Evolutionary conservation across 1,140 invertebrate species (phyloP), one percentile per base, ranked within the genome.

Genomic region (Cydia pomonella): DNA sequence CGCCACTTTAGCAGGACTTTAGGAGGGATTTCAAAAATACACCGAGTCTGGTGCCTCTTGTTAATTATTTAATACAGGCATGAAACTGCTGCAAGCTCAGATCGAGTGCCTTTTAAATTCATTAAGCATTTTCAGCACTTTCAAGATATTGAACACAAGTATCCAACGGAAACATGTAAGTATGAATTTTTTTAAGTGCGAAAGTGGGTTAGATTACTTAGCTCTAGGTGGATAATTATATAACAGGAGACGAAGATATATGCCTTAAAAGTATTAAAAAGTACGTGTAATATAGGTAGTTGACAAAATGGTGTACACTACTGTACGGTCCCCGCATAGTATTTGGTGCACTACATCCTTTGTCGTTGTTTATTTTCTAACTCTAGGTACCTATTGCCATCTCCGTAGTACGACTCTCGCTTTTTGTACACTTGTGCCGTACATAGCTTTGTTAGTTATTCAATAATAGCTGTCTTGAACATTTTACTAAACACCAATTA

Each of bases 231-330:
- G 77, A 84, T 87, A 75, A 82, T 79, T 76, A 82, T 79, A 76
- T 81, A 81, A 78, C n/a, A 84, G 73, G 82, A 85, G 82, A 85
- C 1, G 44, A 50, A 81, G 83, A 84, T 79, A 86, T 87, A 87
- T 90, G 89, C 91, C 91, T 91, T 81, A 80, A 91, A 92, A 92
- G 91, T 92, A 92, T 92, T 92, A 92, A 88, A 87, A 75, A 80
- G 86, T 89, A 89, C 82, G 77, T 89, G 84, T 89, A 88, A 82
- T 72, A 86, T 87, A 88, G 78, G 79, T 88, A 88, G 84, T 85
- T 80, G 86, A 84, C 87, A 90, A 90, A 86, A 81, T 84, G 84
- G 76, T 91, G 91, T 91, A 92, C 91, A 84, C 82, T 92, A 92
- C 88, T 92, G 87, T 92, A 91, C 91, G 91, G 80, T 80, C 75